phyloP scores from a whole-genome alignment of 2,888 invertebrate genomes.

The Agriopis leucophaearia region DNA sequence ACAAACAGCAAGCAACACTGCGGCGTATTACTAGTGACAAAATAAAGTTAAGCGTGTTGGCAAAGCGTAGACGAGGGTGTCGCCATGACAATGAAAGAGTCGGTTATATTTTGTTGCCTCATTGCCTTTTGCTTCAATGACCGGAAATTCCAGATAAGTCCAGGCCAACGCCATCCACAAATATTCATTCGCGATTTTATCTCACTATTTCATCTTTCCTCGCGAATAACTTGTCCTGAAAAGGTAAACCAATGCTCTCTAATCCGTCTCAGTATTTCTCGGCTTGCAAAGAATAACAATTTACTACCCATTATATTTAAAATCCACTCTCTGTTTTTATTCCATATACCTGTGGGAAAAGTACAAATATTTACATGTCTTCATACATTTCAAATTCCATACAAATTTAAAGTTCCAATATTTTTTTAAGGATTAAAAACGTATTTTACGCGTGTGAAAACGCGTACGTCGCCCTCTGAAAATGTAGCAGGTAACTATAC shows the following conservation, averaged over 20 bases:
- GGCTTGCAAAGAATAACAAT: neutral
- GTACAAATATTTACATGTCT: constrained; percentile 18
- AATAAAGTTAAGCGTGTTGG: constrained; percentile 13
- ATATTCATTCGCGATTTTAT: constrained; percentile 60
- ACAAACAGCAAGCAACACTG: neutral
- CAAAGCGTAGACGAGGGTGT: constrained; percentile 36
- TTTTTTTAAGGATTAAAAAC: too few relatives aligned
- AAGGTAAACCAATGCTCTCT: constrained; percentile 61
- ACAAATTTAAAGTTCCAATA: too few relatives aligned
- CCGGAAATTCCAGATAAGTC: constrained; percentile 76
- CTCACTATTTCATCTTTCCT: constrained; percentile 58
- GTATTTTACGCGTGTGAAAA: too few relatives aligned
- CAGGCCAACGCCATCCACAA: constrained; percentile 56
- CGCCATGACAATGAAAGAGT: constrained; percentile 61
- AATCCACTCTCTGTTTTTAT: too few relatives aligned
- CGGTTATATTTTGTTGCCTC: constrained; percentile 60
- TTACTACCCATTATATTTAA: too few relatives aligned
- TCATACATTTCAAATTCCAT: too few relatives aligned
- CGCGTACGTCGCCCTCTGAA: too few relatives aligned
- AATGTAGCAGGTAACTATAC: constrained; percentile 36
- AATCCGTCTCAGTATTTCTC: constrained; percentile 37
- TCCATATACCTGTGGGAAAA: neutral
- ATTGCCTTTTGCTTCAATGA: constrained; percentile 69
- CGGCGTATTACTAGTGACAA: neutral
- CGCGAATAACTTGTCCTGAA: constrained; percentile 55